Evolutionary conservation across 2,797 vertebrate species (phyloP), one percentile per base, ranked within the genome.

Genomic region (Microctenopoma steveboyesi): DNA sequence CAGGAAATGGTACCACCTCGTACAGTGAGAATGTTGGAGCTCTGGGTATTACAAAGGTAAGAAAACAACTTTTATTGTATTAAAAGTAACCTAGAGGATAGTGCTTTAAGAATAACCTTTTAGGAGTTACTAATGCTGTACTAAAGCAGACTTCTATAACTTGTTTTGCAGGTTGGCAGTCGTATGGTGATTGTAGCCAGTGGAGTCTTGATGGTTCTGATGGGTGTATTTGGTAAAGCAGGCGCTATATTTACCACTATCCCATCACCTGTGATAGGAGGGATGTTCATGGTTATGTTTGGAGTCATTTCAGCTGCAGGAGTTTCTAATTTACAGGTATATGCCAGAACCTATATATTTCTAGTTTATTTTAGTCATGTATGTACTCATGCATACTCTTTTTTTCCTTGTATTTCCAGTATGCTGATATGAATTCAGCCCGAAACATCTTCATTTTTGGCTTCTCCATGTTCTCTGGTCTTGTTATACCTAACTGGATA

Each of bases 361-460:
- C 22, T 22, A 22, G 22, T 22, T 22, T 22, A 22, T 22, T 22
- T 22, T 22, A 22, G 22, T 22, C 22, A 4, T 16, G 4, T 42
- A 10, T 50, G 39, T 12, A 13, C 39, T 40, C 11, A 11, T 15
- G 3, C 45, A 47, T 5, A 14, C 40, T 43, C 18, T 63, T 57
- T 15, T 61, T 5, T 33, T 1, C 7, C 2, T 61, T 4, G 33
- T 27, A n/a, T 69, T 77, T 61, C 43, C 89, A 99, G 98, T 98
- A 96, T 25, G 90, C 94, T 61, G 95, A 98, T 81, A 98, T 99
- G 97, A 99, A 99, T 90, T 98, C 97, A 2, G 96, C 97, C 68
- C 92, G 98, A 80, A 99, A 98, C 89, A 94, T 98, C 88, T 99
- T 98, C 71, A 94, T 99, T 70, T 98, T 98, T 84, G 98, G 98